phyloP scores from a whole-genome alignment of 1,140 invertebrate species.

The Drosophila lini region DNA sequence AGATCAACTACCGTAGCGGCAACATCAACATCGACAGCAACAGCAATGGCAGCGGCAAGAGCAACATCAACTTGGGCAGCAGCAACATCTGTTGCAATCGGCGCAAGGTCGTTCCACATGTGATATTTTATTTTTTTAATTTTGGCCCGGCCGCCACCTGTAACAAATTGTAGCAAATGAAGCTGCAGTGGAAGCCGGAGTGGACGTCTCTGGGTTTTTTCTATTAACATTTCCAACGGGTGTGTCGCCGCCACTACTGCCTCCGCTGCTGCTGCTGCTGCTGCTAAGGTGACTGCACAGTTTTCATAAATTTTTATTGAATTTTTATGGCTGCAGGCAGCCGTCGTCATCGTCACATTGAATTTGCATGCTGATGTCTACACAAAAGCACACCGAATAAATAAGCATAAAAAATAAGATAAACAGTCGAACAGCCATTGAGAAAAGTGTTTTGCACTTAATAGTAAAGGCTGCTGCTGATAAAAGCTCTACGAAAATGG shows the following conservation, averaged over 20 bases:
- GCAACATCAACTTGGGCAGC: constrained; percentile 16
- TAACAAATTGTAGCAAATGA: constrained; percentile 72
- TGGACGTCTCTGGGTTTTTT: constrained; percentile 46
- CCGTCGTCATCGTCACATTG: constrained; percentile 53
- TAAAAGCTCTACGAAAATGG: constrained; percentile 39
- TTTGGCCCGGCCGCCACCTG: constrained; percentile 55
- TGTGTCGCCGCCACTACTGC: constrained; percentile 48
- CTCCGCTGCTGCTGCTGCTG: constrained; percentile 8
- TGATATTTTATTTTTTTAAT: constrained; percentile 25
- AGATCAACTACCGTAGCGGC: constrained; percentile 38
- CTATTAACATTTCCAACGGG: constrained; percentile 55
- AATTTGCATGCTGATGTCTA: constrained; percentile 72
- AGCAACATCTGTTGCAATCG: constrained; percentile 52
- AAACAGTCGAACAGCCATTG: constrained; percentile 49
- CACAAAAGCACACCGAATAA: constrained; percentile 28
- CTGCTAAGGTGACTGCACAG: constrained; percentile 57
- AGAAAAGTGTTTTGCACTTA: constrained; percentile 64
- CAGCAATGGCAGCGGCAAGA: constrained; percentile 17
- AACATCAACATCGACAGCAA: constrained; percentile 13
- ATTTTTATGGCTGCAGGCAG: constrained; percentile 71
- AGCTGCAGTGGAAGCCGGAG: constrained; percentile 55
- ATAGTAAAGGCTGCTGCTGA: constrained; percentile 51
- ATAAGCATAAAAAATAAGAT: constrained; percentile 47
- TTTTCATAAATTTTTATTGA: constrained; percentile 79
- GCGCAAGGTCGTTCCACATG: constrained; percentile 66